Percentiles rank a stretch among this genome's conserved stretches.
Conservation (phyloP, 2,797 vertebrate species). For the Chelmon rostratus region DNA sequence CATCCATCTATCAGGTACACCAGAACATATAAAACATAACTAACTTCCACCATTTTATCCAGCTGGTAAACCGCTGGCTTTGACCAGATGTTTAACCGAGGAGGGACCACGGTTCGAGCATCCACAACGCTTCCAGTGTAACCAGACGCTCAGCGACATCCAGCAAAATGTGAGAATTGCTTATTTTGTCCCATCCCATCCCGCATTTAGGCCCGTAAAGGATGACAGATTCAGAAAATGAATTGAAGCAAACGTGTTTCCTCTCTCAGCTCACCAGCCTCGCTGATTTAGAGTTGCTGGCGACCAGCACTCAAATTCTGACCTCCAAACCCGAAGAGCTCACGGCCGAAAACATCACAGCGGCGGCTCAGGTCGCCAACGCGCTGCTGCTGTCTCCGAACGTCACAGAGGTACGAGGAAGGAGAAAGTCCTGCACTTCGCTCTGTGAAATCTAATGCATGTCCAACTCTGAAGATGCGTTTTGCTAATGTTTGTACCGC, state of each 20-base stretch:
- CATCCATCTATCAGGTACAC: too few relatives aligned
- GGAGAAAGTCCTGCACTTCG: too few relatives aligned
- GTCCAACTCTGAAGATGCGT: too few relatives aligned
- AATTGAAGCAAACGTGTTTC: background rate
- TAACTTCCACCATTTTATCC: background rate
- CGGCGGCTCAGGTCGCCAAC: constrained; percentile 61
- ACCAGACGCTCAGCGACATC: constrained; percentile 40
- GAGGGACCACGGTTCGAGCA: accelerated
- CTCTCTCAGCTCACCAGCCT: constrained; percentile 41
- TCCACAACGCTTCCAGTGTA: constrained; percentile 14
- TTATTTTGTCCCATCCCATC: too few relatives aligned
- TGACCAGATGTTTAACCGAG: constrained; percentile 5
- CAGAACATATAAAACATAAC: too few relatives aligned
- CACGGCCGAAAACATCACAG: constrained; percentile 53
- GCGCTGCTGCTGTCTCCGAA: constrained; percentile 47
- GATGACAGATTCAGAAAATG: too few relatives aligned
- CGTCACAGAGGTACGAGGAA: constrained; percentile 56
- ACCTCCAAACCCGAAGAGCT: constrained; percentile 70
- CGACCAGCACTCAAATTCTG: constrained; percentile 70
- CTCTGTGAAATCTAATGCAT: too few relatives aligned
- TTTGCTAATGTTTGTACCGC: constrained; percentile 4
- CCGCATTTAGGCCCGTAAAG: too few relatives aligned
- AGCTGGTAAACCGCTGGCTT: constrained; percentile 49
- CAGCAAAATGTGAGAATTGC: too few relatives aligned
- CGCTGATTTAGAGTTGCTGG: constrained; percentile 38